These are phyloP conservation scores for Lobophora halterata DNA, from an alignment of 2,888 invertebrate genomes.

Conservation along the genomic window DNA sequence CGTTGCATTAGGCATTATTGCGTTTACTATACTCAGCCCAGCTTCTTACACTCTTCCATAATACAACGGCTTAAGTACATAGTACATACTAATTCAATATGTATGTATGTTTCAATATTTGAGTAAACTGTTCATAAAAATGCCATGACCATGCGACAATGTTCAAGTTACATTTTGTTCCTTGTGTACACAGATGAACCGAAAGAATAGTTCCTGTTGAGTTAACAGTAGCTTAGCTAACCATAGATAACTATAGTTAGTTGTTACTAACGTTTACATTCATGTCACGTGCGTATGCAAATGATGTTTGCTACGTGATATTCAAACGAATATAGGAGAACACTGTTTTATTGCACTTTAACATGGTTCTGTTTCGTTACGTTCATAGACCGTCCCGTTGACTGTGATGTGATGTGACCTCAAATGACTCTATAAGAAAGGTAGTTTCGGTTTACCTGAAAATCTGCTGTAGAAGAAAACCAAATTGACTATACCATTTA, in stretches of 20 bases:
- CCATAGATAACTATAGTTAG: slow-evolving; percentile 5
- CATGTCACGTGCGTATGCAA: slow-evolving; percentile 61
- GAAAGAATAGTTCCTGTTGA: slow-evolving; percentile 18
- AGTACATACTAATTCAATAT: no score
- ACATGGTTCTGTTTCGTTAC: slow-evolving; percentile 36
- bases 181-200: slow-evolving; percentile 17
- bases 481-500: no score
- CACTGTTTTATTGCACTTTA: slow-evolving; percentile 32
- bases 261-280: slow-evolving; percentile 34
- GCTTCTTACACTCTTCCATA: no score
- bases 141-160: slow-evolving; percentile 8
- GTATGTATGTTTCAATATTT: no score
- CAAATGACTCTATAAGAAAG: no score
- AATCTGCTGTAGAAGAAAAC: no score
- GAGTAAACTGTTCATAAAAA: no score
- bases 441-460: no score
- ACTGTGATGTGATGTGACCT: slow-evolving; percentile 12
- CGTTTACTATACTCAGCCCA: background rate
- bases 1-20: slow-evolving; percentile 1
- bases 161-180: slow-evolving; percentile 10
- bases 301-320: slow-evolving; percentile 52
- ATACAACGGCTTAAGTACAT: no score
- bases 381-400: slow-evolving; percentile 34
- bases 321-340: slow-evolving; percentile 43
- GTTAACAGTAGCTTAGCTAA: slow-evolving; percentile 30